A percentile compares a stretch with the other conserved stretches of the same genome.
These are phyloP conservation scores for Agrilus cyanescens DNA, from an alignment of 2,888 invertebrate species.

Conservation along the genomic window DNA sequence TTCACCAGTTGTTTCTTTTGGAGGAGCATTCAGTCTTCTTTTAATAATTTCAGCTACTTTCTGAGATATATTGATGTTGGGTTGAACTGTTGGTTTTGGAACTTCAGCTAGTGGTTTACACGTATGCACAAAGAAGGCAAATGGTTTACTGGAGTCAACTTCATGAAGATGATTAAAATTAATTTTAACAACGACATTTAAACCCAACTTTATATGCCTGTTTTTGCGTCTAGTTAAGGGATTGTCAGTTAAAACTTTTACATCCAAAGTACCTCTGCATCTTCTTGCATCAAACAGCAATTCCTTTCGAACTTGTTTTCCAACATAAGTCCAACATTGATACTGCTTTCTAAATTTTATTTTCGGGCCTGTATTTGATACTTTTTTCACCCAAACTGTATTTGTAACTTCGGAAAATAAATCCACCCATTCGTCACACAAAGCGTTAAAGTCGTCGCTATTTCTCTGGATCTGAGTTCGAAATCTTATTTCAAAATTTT, in stretches of 20 bases:
- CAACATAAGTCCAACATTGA: constrained; percentile 34
- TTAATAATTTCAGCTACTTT: constrained; percentile 30
- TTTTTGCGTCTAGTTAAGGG: constrained; percentile 30
- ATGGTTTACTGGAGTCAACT: constrained; percentile 24
- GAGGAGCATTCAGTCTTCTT: constrained; percentile 25
- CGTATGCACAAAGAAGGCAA: constrained; percentile 30
- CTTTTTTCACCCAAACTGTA: constrained; percentile 35
- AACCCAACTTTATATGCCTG: constrained; percentile 30
- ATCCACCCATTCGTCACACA: constrained; percentile 35
- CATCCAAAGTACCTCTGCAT: constrained; percentile 33
- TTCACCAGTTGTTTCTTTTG: constrained; percentile 13
- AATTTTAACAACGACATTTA: constrained; percentile 34
- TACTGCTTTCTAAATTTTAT: constrained; percentile 35
- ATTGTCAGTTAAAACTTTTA: constrained; percentile 33
- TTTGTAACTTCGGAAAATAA: constrained; percentile 31
- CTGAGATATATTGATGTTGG: constrained; percentile 27
- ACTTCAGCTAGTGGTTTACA: constrained; percentile 29
- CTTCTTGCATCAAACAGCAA: constrained; percentile 32
- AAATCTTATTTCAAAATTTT: constrained; percentile 31
- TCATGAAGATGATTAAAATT: constrained; percentile 32
- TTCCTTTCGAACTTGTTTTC: constrained; percentile 31
- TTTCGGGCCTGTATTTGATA: constrained; percentile 35
- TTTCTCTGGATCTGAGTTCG: constrained; percentile 31
- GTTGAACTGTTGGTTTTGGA: constrained; percentile 22
- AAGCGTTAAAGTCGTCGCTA: constrained; percentile 31